These are phyloP conservation scores for Leptinotarsa defecta DNA, from an alignment of 1,140 invertebrate species.

Conservation along the genomic window DNA sequence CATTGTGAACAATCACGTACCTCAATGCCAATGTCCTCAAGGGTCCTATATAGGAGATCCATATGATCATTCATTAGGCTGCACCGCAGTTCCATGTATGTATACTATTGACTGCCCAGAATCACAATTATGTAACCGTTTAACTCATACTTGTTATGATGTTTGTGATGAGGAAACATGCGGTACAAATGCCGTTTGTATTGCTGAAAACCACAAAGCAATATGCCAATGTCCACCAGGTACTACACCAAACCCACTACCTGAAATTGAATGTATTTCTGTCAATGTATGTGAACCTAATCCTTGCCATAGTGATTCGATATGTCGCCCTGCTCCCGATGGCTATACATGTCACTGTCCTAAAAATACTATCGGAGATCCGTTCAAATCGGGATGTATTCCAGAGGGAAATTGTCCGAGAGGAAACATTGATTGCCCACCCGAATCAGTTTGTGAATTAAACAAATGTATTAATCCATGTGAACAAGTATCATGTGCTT, in stretches of 20 bases:
- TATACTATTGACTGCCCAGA: constrained; percentile 82
- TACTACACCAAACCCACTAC: constrained; percentile 75
- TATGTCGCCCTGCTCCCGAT: constrained; percentile 69
- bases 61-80: constrained; percentile 73
- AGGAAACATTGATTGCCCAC: constrained; percentile 76
- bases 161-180: constrained; percentile 82
- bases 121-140: constrained; percentile 77
- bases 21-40: constrained; percentile 85
- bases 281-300: constrained; percentile 73
- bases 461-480: constrained; percentile 79
- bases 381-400: constrained; percentile 72
- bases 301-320: constrained; percentile 79
- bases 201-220: constrained; percentile 80
- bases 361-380: constrained; percentile 74
- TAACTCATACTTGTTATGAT: constrained; percentile 81
- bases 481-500: constrained; percentile 70
- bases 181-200: constrained; percentile 85
- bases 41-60: constrained; percentile 84
- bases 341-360: constrained; percentile 78
- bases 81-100: constrained; percentile 79
- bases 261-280: constrained; percentile 77
- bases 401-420: constrained; percentile 73
- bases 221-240: constrained; percentile 83
- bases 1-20: constrained; percentile 84
- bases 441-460: constrained; percentile 72